A percentile compares a stretch with the other conserved stretches of the same genome.
Evolutionary conservation across 2,797 vertebrate genomes (phyloP).

Genomic region (Choloepus didactylus): DNA sequence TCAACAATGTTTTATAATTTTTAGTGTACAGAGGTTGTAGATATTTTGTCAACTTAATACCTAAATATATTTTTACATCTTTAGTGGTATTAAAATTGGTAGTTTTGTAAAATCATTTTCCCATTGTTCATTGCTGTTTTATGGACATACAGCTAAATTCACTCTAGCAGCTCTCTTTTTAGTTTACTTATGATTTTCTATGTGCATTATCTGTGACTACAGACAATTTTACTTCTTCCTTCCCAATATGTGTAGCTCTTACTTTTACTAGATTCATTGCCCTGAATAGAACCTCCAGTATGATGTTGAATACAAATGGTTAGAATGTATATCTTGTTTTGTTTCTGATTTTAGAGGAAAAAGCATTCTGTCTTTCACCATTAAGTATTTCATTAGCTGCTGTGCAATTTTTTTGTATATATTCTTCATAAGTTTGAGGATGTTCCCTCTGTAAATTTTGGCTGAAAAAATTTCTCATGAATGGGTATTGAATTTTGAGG

Average conservation of each 20-base stretch:
- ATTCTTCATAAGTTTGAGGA: background rate
- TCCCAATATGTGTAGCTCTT: background rate
- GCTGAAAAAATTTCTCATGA: background rate
- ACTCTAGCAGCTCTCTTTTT: background rate
- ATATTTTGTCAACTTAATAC: background rate
- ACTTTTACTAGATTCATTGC: background rate
- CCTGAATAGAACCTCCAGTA: background rate
- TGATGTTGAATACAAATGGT: background rate
- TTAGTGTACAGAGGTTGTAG: background rate
- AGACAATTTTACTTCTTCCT: background rate
- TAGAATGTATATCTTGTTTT: background rate
- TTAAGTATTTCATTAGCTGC: background rate
- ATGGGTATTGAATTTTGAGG: background rate
- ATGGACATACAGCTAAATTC: background rate
- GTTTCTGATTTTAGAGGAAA: background rate
- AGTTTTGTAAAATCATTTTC: background rate
- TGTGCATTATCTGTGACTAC: background rate
- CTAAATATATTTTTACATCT: background rate
- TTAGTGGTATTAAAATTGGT: background rate
- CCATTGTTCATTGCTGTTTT: background rate
- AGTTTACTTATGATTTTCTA: background rate
- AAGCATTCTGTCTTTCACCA: too few relatives aligned
- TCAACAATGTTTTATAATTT: constrained; percentile 12
- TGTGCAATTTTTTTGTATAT: background rate
- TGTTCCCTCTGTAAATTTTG: background rate